Evolutionary conservation across 2,113 vertebrate genomes (phyloP).

Genomic region (Cathartes aura): DNA sequence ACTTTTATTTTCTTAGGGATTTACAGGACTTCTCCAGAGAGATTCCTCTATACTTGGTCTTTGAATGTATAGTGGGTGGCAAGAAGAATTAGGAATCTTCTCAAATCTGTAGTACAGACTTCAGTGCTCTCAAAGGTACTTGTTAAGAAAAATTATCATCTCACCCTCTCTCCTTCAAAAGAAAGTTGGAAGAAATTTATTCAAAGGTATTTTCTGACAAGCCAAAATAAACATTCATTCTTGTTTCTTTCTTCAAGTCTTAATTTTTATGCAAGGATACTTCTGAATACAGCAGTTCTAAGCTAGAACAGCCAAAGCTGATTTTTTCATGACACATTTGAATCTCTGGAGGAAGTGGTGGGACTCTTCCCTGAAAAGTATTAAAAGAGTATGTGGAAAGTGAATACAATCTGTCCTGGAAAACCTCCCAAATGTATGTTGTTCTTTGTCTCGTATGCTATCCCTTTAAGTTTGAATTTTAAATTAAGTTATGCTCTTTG

Average conservation of each 20-base stretch:
- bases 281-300: background rate
- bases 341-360: background rate
- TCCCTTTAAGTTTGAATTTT: background rate
- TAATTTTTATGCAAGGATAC: background rate
- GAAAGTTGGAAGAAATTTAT: background rate
- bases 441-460: background rate
- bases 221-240: background rate
- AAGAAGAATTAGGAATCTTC: background rate
- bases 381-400: background rate
- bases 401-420: background rate
- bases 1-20: background rate
- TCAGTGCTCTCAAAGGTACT: background rate
- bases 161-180: background rate
- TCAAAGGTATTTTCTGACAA: background rate
- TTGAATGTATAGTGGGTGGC: background rate
- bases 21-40: background rate
- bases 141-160: background rate
- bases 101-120: background rate
- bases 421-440: background rate
- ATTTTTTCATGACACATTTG: background rate
- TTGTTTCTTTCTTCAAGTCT: background rate
- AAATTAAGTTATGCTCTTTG: background rate
- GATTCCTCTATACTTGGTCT: background rate
- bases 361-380: background rate
- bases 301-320: background rate